phyloP scores from a whole-genome alignment of 1,140 invertebrate genomes.

The Papilio polyxenes region DNA sequence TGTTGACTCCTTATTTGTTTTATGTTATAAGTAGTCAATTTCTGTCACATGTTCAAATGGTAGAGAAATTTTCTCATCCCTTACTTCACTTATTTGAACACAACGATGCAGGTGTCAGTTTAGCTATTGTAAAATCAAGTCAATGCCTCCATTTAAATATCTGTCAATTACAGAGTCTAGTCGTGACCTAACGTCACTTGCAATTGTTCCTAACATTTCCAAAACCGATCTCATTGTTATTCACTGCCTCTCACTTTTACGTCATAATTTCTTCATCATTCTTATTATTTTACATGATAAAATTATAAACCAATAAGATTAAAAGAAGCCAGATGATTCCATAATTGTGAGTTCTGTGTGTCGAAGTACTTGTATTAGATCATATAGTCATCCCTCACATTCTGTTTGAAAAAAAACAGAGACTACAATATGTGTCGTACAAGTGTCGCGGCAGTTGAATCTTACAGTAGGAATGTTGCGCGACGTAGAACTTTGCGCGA shows the following conservation, averaged over 20 bases:
- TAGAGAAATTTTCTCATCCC: not conserved
- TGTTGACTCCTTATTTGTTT: not conserved
- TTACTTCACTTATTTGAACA: not conserved
- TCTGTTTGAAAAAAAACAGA: too few relatives aligned
- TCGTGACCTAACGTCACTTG: slow-evolving; percentile 13
- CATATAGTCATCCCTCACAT: too few relatives aligned
- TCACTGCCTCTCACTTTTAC: slow-evolving; percentile 11
- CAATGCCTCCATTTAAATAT: not conserved
- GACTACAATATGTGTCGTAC: too few relatives aligned
- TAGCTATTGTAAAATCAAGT: not conserved
- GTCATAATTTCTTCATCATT: not conserved
- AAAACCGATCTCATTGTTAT: slow-evolving; percentile 14
- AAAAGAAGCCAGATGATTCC: too few relatives aligned
- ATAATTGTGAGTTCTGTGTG: too few relatives aligned
- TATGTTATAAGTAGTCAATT: not conserved
- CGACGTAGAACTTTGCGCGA: too few relatives aligned
- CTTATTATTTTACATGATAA: not conserved
- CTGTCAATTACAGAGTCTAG: not conserved
- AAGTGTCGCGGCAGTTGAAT: too few relatives aligned
- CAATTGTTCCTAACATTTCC: not conserved
- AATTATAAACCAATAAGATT: not conserved
- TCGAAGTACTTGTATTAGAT: too few relatives aligned
- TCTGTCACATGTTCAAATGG: too few relatives aligned
- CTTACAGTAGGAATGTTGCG: too few relatives aligned
- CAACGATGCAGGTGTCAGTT: not conserved